phyloP scores from a whole-genome alignment of 1,140 invertebrate genomes.

The Lasaia peninsularis region DNA sequence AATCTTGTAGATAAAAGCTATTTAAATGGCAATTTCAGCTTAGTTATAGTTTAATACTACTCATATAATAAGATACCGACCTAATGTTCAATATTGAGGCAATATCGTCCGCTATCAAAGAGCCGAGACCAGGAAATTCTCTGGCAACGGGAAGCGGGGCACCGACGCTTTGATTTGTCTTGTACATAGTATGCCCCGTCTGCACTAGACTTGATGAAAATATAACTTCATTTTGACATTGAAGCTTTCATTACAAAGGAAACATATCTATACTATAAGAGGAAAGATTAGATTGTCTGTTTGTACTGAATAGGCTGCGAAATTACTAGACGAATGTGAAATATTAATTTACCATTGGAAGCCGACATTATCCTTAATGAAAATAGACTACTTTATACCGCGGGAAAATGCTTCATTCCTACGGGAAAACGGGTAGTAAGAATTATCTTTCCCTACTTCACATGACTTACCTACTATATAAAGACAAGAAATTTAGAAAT shows the following conservation, averaged over 20 bases:
- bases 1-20: not conserved
- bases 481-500: too few species aligned
- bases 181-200: not conserved
- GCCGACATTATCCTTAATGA: too few species aligned
- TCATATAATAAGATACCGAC: not conserved
- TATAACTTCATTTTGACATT: not conserved
- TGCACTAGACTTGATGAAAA: not conserved
- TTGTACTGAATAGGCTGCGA: not conserved
- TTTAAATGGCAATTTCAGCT: not conserved
- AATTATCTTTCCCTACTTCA: too few species aligned
- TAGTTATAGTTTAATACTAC: not conserved
- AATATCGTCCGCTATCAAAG: slow-evolving; percentile 1
- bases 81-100: slow-evolving; percentile 6
- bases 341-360: too few species aligned
- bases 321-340: too few species aligned
- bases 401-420: too few species aligned
- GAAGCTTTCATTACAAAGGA: not conserved
- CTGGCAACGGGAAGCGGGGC: not conserved
- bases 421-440: too few species aligned
- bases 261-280: not conserved
- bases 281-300: too few species aligned
- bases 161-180: not conserved
- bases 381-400: too few species aligned
- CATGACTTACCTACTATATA: too few species aligned
- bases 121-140: slow-evolving; percentile 4